These are phyloP conservation scores for Enteromius fasciolatus DNA, from an alignment of 2,797 vertebrate genomes.

Conservation along the genomic window DNA sequence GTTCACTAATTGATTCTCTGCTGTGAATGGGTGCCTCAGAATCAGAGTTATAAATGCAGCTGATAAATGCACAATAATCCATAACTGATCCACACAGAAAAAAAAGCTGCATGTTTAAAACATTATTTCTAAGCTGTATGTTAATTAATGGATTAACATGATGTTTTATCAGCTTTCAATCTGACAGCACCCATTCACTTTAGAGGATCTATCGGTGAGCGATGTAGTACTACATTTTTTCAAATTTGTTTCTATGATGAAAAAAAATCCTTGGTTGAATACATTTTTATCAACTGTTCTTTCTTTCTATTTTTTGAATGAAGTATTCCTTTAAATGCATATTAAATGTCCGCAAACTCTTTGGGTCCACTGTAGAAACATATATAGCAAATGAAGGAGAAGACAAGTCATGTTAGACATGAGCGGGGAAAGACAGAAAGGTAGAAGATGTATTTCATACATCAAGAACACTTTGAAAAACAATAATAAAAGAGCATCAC, in stretches of 20 bases:
- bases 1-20: neutral
- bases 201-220: neutral
- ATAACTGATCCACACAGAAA: neutral
- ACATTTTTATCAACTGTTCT: neutral
- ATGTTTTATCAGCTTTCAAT: neutral
- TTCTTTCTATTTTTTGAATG: too few species aligned
- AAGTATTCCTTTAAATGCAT: neutral
- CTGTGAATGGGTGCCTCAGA: neutral
- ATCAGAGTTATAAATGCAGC: neutral
- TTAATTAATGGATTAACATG: too few species aligned
- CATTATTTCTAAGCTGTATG: too few species aligned
- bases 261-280: neutral
- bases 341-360: neutral
- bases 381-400: neutral
- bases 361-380: constrained; percentile 16
- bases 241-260: neutral
- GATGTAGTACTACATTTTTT: neutral
- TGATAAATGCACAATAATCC: neutral
- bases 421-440: neutral
- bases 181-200: neutral
- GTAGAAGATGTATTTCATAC: neutral
- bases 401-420: neutral
- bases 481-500: constrained; percentile 9
- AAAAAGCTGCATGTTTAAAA: neutral
- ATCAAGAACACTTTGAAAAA: constrained; percentile 5